A percentile compares a stretch with the other conserved stretches of the same genome.
phyloP scores from a whole-genome alignment of 2,888 invertebrate genomes.

The Frankliniella intonsa region DNA sequence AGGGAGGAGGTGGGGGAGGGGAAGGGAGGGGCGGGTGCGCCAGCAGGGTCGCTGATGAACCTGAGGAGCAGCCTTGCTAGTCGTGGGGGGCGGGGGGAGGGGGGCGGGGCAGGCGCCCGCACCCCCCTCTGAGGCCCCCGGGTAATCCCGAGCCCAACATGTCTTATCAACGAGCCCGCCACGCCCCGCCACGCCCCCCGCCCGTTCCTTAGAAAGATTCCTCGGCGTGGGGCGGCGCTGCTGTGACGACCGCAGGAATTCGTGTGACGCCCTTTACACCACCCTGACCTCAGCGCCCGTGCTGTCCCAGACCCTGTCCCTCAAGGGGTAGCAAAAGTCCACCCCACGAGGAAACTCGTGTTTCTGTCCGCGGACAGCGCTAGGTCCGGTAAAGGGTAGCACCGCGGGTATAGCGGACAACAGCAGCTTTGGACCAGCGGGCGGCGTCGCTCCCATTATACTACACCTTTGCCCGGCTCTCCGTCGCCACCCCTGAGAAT shows the following conservation, averaged over 20 bases:
- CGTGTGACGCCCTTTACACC: neutral
- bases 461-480: too few relatives aligned
- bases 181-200: neutral
- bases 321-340: too few relatives aligned
- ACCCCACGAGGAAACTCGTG: too few relatives aligned
- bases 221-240: neutral
- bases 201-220: neutral
- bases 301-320: neutral
- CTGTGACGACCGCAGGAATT: neutral
- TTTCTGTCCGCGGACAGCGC: too few relatives aligned
- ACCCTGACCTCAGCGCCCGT: neutral
- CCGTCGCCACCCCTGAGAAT: neutral
- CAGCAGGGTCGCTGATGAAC: slow-evolving; percentile 16
- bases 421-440: too few relatives aligned
- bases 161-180: neutral
- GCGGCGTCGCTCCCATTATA: neutral
- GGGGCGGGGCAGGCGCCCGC: neutral
- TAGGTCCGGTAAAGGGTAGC: too few relatives aligned
- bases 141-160: slow-evolving; percentile 1
- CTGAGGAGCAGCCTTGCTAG: neutral
- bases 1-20: neutral
- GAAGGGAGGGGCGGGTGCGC: neutral
- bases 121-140: neutral
- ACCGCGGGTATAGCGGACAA: too few relatives aligned
- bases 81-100: too few relatives aligned